Evolutionary conservation across 2,797 vertebrate genomes (phyloP).

Genomic region (Eulemur albifrons): DNA sequence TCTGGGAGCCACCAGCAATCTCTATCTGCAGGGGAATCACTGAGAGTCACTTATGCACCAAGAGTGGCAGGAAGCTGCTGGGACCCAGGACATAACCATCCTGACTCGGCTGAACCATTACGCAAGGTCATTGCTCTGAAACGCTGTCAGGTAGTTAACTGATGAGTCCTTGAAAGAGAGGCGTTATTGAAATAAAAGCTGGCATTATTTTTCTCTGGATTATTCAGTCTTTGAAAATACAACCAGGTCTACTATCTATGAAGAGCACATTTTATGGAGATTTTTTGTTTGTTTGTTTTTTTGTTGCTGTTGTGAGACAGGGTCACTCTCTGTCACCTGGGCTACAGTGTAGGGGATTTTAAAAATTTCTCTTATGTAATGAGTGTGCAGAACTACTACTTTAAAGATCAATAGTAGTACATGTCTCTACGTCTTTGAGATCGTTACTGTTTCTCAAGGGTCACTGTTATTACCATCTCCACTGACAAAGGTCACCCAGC

Average conservation of each 20-base stretch:
- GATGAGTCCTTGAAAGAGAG: neutral
- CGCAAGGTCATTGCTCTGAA: neutral
- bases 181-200: neutral
- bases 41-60: neutral
- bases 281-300: neutral
- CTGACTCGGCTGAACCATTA: neutral
- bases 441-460: neutral
- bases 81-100: neutral
- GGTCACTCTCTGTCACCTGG: neutral
- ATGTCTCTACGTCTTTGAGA: neutral
- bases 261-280: neutral
- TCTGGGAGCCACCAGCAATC: neutral
- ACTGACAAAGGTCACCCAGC: neutral
- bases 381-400: neutral
- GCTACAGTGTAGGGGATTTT: neutral
- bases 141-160: neutral
- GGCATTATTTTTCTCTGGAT: neutral
- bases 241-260: neutral
- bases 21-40: neutral
- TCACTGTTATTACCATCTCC: neutral
- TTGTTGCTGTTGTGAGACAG: neutral
- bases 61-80: neutral
- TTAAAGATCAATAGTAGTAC: neutral
- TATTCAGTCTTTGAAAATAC: conserved; percentile 13
- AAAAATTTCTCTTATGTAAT: neutral